A percentile compares a stretch with the other conserved stretches of the same genome.
These are phyloP conservation scores for Pammene fasciana DNA, from an alignment of 2,888 invertebrate genomes.

Conservation along the genomic window DNA sequence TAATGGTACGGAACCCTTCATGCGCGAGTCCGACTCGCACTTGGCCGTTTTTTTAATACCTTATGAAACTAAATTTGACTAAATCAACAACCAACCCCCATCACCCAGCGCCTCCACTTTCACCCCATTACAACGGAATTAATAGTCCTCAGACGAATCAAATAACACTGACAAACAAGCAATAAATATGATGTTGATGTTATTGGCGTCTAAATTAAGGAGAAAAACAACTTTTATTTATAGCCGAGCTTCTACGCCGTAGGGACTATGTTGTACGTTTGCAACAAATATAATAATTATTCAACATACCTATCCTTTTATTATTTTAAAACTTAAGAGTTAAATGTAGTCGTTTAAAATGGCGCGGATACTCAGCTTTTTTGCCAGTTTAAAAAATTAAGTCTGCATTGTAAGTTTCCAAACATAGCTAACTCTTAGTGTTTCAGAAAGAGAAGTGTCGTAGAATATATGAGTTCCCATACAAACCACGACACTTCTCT, in stretches of 20 bases:
- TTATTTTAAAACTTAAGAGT: background rate
- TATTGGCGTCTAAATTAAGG: slow-evolving; percentile 28
- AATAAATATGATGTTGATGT: slow-evolving; percentile 28
- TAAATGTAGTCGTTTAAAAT: background rate
- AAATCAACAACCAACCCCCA: background rate
- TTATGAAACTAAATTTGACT: background rate
- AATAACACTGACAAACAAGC: slow-evolving; percentile 17
- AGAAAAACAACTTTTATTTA: slow-evolving; percentile 42
- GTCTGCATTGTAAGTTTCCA: slow-evolving; percentile 62
- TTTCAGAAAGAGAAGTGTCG: too few relatives aligned
- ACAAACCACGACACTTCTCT: too few relatives aligned
- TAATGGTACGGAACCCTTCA: too few relatives aligned
- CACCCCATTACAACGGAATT: background rate
- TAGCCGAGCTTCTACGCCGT: slow-evolving; percentile 38
- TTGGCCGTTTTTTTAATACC: too few relatives aligned
- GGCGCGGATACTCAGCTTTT: background rate
- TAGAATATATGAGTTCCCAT: too few relatives aligned
- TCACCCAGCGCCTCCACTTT: too few relatives aligned
- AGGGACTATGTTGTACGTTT: slow-evolving; percentile 28
- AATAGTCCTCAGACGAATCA: slow-evolving; percentile 7
- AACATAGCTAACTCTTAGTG: slow-evolving; percentile 61
- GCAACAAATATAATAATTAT: background rate
- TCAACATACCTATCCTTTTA: background rate
- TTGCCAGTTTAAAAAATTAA: slow-evolving; percentile 13
- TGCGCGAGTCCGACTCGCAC: too few relatives aligned